phyloP scores from a whole-genome alignment of 2,888 invertebrate genomes.

The Athalia circularis region DNA sequence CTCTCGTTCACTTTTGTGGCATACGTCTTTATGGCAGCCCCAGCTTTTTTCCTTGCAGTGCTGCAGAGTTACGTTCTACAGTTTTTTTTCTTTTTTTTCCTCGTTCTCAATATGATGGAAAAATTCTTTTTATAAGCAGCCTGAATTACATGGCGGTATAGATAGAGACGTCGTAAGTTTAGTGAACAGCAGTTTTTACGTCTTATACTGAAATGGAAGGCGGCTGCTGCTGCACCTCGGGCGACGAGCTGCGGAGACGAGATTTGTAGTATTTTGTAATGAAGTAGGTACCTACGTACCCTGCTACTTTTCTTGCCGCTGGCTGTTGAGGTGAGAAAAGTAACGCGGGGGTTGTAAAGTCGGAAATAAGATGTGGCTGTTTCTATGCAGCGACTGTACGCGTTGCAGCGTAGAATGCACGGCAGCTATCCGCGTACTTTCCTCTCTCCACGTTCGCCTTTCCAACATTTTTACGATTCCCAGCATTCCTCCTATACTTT shows the following conservation, averaged over 20 bases:
- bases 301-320: background rate
- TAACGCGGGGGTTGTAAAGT: background rate
- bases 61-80: no score
- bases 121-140: no score
- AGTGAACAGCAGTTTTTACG: no score
- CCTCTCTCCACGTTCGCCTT: background rate
- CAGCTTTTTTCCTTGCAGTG: no score
- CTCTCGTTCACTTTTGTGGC: no score
- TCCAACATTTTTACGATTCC: no score
- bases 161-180: no score
- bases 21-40: no score
- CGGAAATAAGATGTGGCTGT: background rate
- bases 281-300: background rate
- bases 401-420: background rate
- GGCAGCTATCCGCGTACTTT: background rate
- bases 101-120: no score
- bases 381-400: background rate
- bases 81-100: no score
- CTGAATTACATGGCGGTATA: no score
- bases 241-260: background rate
- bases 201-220: no score
- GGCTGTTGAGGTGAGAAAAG: background rate
- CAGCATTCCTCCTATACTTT: background rate
- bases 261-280: conserved; percentile 26
- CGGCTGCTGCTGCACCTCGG: background rate